Evolutionary conservation across 1,140 invertebrate genomes (phyloP).

Genomic region (Drosophila funebris): DNA sequence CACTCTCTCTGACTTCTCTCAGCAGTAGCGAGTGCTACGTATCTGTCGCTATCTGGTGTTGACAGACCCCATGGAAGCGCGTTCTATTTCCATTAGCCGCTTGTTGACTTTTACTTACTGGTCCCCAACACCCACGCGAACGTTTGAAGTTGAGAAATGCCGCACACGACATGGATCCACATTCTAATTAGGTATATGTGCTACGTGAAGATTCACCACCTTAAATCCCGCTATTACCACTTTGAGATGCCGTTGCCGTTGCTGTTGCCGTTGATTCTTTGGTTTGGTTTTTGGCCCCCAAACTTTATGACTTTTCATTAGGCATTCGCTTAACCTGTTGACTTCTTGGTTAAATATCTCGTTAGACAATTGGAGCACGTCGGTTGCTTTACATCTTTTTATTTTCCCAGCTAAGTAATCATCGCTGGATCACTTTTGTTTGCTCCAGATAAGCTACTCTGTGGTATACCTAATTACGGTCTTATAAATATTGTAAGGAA

Average conservation of each 20-base stretch:
- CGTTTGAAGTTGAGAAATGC: constrained; percentile 41
- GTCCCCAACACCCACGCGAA: background rate
- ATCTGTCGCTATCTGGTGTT: constrained; percentile 65
- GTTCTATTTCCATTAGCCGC: constrained; percentile 52
- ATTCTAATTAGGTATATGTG: constrained; percentile 44
- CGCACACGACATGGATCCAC: constrained; percentile 31
- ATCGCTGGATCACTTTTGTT: background rate
- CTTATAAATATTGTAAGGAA: background rate
- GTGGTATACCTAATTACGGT: background rate
- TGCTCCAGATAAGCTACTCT: background rate
- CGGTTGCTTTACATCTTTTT: constrained; percentile 20
- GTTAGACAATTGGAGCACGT: background rate
- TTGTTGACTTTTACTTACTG: constrained; percentile 48
- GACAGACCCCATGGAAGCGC: constrained; percentile 53
- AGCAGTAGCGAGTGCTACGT: constrained; percentile 8
- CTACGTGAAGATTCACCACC: background rate
- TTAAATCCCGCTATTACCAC: background rate
- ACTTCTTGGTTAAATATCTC: constrained; percentile 12
- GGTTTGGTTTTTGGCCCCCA: constrained; percentile 32
- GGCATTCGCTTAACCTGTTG: constrained; percentile 41
- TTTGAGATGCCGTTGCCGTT: constrained; percentile 22
- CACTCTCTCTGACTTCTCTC: constrained; percentile 11
- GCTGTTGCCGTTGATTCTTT: constrained; percentile 26
- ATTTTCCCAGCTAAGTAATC: background rate
- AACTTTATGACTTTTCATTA: constrained; percentile 35